Percentiles rank a stretch among this genome's conserved stretches.
phyloP scores from a whole-genome alignment of 2,888 invertebrate species.

The Lissonota sp. region DNA sequence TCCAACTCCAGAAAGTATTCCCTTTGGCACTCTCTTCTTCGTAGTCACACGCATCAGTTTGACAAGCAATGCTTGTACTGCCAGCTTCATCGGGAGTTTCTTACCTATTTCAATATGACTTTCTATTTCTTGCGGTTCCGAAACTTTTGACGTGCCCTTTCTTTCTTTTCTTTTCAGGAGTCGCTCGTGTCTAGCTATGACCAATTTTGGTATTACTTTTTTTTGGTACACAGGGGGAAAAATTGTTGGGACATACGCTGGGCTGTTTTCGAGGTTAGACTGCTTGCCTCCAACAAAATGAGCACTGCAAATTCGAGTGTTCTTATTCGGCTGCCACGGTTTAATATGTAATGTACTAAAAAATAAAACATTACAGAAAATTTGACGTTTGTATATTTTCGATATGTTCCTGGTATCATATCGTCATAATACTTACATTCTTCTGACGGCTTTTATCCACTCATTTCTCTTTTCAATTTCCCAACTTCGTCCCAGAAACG shows the following conservation, averaged over 20 bases:
- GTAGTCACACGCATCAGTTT: background rate
- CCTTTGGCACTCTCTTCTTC: background rate
- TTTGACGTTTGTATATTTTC: no score
- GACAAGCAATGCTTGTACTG: no score
- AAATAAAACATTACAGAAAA: no score
- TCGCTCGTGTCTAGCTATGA: background rate
- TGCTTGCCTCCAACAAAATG: slow-evolving; percentile 63
- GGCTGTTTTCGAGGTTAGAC: slow-evolving; percentile 50
- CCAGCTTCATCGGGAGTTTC: no score
- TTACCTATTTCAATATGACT: background rate
- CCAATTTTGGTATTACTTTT: background rate
- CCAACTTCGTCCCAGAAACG: no score
- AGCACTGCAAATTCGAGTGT: slow-evolving; percentile 57
- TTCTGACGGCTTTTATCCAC: no score
- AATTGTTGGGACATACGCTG: slow-evolving; percentile 58
- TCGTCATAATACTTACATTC: background rate
- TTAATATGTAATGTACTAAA: slow-evolving; percentile 64
- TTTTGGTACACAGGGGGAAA: slow-evolving; percentile 46
- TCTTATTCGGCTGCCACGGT: slow-evolving; percentile 65
- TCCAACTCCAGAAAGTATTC: background rate
- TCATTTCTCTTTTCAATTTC: no score
- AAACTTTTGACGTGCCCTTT: background rate
- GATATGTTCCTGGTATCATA: no score
- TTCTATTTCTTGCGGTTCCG: slow-evolving; percentile 15
- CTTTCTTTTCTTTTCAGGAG: no score